Base-by-base conservation (phyloP, 1,140 invertebrate genomes). In the Cyclargus thomasi region DNA sequence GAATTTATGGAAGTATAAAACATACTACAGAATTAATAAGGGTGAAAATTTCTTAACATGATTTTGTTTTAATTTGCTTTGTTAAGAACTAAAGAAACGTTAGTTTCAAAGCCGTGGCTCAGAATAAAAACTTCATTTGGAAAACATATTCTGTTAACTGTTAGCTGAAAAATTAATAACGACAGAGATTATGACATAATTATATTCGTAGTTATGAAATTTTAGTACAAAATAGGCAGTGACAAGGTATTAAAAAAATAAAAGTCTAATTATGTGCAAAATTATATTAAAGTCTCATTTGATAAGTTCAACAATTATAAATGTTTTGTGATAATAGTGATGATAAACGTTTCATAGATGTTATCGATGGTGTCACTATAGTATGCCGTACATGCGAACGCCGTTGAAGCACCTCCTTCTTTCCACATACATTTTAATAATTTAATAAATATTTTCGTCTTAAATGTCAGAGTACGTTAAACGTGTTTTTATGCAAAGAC, bases 51-150 rank as follows among this genome's bases (percentile, higher is more conserved):
- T 59, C 1, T 21, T 59, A 59, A 18, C 18, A 22, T 57, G 3
- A 16, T 29, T 18, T 6, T 7, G 14, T 63, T 29, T 63, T 63
- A 17, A 16, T n/a, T 35, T 21, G 11, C 20, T n/a, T 63, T 36
- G 55, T 59, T 59, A 59, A 59, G 21, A 20, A 20, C 20, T 59
- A 59, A 59, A 21, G 21, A 59, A 59, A 47, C 39, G 39, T 14
- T 16, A 47, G 39, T 47, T 47, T 47, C 0, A 47, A 47, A 8
- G 8, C 39, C 8, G 3, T 47, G 39, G 0, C 14, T 47, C 11
- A 8, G 39, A 47, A 35, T 35, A 35, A 35, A 35, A 35, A 47
- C 36, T 47, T 16, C 3, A 8, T 39, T 39, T 8, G 36, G 36
- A 39, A 39, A 39, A 39, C 11, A 8, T 47, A 0, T 47, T 47